Evolutionary conservation across 2,113 vertebrate genomes (phyloP).

Genomic region (Pluvianellus socialis): DNA sequence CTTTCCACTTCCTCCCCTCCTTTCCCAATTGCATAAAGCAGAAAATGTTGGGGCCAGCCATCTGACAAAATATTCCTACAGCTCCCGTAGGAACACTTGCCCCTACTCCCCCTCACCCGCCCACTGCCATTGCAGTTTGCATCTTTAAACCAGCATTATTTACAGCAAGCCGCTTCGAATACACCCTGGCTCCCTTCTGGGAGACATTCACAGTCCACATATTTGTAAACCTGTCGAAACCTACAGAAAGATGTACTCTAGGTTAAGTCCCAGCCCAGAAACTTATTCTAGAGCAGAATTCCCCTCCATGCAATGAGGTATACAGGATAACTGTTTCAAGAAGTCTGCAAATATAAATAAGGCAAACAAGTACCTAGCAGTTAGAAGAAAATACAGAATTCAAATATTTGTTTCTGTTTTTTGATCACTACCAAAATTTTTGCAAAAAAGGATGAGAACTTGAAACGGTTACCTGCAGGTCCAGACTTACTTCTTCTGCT

Average conservation of each 20-base stretch:
- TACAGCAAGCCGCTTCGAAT: not conserved
- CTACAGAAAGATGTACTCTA: not conserved
- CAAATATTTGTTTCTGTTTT: not conserved
- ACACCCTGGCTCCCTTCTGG: not conserved
- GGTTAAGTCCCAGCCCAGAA: not conserved
- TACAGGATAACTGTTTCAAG: not conserved
- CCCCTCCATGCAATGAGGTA: not conserved
- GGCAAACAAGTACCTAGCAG: not conserved
- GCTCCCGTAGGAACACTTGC: not conserved
- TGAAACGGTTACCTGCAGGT: not conserved
- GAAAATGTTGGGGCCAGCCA: not conserved
- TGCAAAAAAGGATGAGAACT: not conserved
- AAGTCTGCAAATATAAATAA: not conserved
- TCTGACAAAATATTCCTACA: not conserved
- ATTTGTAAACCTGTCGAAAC: not conserved
- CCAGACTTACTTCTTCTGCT: not conserved
- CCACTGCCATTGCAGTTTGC: not conserved
- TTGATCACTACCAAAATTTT: not conserved
- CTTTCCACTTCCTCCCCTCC: not conserved
- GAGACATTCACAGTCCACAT: not conserved
- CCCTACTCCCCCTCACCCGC: not conserved
- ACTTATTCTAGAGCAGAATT: not conserved
- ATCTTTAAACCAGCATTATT: not conserved
- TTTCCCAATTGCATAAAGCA: not conserved
- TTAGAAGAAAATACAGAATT: not conserved